Evolutionary conservation across 2,797 vertebrate species (phyloP).

Genomic region (Tympanoctomys barrerae): DNA sequence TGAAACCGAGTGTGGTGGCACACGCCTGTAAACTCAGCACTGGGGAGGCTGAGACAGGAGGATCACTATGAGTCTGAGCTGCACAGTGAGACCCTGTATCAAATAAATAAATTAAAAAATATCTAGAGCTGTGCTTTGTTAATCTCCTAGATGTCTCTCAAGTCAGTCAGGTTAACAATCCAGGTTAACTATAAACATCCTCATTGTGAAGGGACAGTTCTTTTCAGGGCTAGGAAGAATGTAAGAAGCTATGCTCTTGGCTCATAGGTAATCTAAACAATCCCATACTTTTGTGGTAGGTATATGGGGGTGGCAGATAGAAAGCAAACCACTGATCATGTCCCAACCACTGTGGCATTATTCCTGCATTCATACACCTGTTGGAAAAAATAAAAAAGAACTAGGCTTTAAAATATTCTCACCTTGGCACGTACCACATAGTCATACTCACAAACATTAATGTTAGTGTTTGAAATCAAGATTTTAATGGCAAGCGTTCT

Average conservation of each 20-base stretch:
- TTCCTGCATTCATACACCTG: not conserved
- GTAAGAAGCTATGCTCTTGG: conserved; percentile 5
- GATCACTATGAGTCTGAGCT: too few relatives aligned
- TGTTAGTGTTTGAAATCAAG: conserved; percentile 64
- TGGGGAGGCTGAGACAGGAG: too few relatives aligned
- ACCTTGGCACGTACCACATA: conserved; percentile 15
- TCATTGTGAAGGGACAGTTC: not conserved
- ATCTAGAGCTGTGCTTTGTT: not conserved
- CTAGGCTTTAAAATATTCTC: conserved; percentile 1
- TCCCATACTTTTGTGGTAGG: not conserved
- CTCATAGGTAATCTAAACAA: not conserved
- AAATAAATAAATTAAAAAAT: too few relatives aligned
- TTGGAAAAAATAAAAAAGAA: not conserved
- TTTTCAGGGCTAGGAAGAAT: not conserved
- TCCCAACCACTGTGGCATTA: not conserved
- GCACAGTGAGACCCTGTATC: too few relatives aligned
- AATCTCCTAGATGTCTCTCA: not conserved
- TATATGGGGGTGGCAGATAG: not conserved
- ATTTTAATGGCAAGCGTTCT: not conserved
- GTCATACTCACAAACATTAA: conserved; percentile 43
- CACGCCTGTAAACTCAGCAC: too few relatives aligned
- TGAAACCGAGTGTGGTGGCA: too few relatives aligned
- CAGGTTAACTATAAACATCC: not conserved
- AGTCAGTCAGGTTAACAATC: not conserved
- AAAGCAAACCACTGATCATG: not conserved